Conservation (phyloP, 2,797 vertebrate species). For the Mormyrus hasselquistii region DNA sequence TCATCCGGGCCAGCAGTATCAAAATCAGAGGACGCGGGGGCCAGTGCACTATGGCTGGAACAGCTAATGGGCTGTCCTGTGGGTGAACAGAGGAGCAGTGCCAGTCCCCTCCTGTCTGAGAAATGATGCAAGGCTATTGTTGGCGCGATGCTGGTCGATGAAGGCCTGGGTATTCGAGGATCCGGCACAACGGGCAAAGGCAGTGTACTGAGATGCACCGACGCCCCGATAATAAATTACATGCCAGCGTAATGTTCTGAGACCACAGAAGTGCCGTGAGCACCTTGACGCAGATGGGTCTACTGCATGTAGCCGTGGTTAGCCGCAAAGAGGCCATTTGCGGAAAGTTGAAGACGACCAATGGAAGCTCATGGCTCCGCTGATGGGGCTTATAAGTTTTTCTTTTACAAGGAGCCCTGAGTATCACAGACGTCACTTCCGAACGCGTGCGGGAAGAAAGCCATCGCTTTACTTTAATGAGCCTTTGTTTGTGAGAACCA, state of each 20-base stretch:
- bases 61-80: neutral
- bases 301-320: neutral
- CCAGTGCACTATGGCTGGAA: neutral
- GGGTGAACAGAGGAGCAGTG: neutral
- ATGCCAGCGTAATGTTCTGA: neutral
- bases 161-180: neutral
- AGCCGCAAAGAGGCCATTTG: neutral
- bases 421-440: conserved; percentile 12
- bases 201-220: neutral
- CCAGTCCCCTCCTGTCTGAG: neutral
- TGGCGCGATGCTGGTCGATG: neutral
- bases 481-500: conserved; percentile 12
- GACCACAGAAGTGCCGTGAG: neutral
- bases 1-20: neutral
- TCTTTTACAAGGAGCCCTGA: neutral
- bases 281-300: neutral
- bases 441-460: conserved; percentile 5
- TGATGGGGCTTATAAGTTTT: neutral
- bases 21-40: neutral
- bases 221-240: neutral
- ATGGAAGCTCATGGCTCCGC: neutral
- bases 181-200: neutral
- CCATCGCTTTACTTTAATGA: conserved; percentile 16
- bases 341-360: neutral
- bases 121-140: neutral